Evolutionary conservation across 2,113 vertebrate species (phyloP), one percentile per base, ranked within the genome.

Genomic region (Gasterosteus aculeatus): DNA sequence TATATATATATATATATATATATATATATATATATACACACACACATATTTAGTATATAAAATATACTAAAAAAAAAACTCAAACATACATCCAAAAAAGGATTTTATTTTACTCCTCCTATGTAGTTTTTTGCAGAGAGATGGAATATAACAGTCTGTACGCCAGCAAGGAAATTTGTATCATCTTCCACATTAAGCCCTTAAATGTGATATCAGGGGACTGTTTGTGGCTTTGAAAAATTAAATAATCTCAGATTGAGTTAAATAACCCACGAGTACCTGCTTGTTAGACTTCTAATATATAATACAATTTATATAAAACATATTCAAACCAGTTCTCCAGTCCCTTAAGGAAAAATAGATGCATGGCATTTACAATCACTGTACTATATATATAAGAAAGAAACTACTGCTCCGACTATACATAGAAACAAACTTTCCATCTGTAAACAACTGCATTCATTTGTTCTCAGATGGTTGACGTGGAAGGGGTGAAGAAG

Each of bases 401-500:
- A 39, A 69, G 11, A 2, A 10, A 41, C 41, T 19, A 44, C 14
- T 3, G 10, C 26, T 47, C 14, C 39, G 33, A 29, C 15, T 19
- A 4, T 26, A 39, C 14, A 41, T 38, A 53, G 49, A 41, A 60
- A 35, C 49, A 49, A 61, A 49, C 10, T 10, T 9, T 3, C 4
- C 22, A 38, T 15, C 12, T 0, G 22, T 54, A 39, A 59, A 11
- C 16, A 57, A 51, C n/a, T n/a, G 3, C 9, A 4, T 22, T 10
- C 0, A 56, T 5, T 61, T 14, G 14, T 64, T 77, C 56, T 67
- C n/a, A 96, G 94, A 99, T 99, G 97, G 93, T 95, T 73, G 96
- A 98, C 57, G 87, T 91, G 12, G 95, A 95, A 75, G 78, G 97
- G 85, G 92, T 95, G 82, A 96, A 95, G 69, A 97, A 97, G 90